Evolutionary conservation across 1,140 invertebrate genomes (phyloP).

Genomic region (Epicauta chinensis): DNA sequence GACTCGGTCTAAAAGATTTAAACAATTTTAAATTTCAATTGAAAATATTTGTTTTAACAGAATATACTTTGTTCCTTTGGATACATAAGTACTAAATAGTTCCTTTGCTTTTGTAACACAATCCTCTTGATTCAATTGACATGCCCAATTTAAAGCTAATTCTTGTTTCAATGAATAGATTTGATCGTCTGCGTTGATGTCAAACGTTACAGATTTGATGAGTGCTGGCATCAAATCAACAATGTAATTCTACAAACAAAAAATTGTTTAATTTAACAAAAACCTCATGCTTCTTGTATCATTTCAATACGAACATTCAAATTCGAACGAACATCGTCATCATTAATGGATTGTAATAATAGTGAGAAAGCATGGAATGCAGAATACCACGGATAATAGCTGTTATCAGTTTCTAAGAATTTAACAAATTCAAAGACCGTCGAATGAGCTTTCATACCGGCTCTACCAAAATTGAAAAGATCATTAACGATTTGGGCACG

Average conservation of each 20-base stretch:
- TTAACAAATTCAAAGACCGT: slow-evolving; percentile 51
- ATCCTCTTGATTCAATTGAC: slow-evolving; percentile 43
- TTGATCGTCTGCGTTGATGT: slow-evolving; percentile 23
- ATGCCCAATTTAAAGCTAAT: slow-evolving; percentile 46
- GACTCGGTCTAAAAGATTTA: slow-evolving; percentile 41
- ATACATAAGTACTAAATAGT: slow-evolving; percentile 29
- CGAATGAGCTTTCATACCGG: slow-evolving; percentile 41
- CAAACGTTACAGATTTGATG: slow-evolving; percentile 47
- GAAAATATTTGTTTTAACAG: neutral
- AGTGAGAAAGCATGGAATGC: slow-evolving; percentile 49
- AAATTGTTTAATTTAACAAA: no score
- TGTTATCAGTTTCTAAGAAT: slow-evolving; percentile 55
- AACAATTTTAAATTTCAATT: slow-evolving; percentile 46
- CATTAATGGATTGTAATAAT: slow-evolving; percentile 42
- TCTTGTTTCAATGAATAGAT: slow-evolving; percentile 41
- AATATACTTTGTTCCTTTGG: neutral
- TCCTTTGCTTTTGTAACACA: slow-evolving; percentile 42
- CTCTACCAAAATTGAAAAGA: slow-evolving; percentile 55
- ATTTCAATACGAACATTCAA: no score
- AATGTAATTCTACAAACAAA: slow-evolving; percentile 3
- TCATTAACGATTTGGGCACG: slow-evolving; percentile 78
- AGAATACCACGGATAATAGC: slow-evolving; percentile 59
- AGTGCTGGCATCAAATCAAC: slow-evolving; percentile 50
- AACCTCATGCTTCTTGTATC: no score
- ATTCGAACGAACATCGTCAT: no score